Conservation (phyloP, 1,140 invertebrate species). For the Littorina saxatilis region DNA sequence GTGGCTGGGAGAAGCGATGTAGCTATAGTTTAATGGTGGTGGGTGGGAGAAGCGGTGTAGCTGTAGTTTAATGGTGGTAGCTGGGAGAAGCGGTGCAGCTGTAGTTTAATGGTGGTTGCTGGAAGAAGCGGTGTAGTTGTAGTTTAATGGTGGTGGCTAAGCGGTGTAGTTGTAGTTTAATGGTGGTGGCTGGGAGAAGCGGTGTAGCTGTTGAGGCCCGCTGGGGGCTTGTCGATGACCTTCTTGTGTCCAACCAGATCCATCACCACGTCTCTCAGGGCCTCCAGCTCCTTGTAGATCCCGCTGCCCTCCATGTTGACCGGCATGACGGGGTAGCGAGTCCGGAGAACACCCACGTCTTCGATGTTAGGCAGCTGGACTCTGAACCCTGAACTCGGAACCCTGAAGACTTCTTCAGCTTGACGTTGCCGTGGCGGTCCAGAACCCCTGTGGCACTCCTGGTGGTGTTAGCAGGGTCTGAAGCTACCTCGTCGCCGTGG, state of each 20-base stretch:
- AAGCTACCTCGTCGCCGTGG: conserved; percentile 36
- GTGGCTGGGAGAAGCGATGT: no score
- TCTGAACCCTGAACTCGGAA: conserved; percentile 33
- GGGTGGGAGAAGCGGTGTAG: no score
- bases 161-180: no score
- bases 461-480: conserved; percentile 55
- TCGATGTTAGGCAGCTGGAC: conserved; percentile 32
- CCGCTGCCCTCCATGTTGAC: conserved; percentile 54
- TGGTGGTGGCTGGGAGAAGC: not conserved
- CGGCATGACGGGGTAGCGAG: conserved; percentile 62
- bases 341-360: conserved; percentile 31
- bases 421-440: conserved; percentile 43
- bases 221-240: not conserved
- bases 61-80: no score
- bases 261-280: conserved; percentile 61
- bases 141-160: no score
- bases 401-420: conserved; percentile 32
- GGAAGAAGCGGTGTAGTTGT: no score
- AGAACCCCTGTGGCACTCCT: conserved; percentile 44
- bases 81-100: no score
- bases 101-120: no score
- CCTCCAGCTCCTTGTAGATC: conserved; percentile 61
- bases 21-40: no score
- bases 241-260: conserved; percentile 36
- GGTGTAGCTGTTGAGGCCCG: not conserved